phyloP scores from a whole-genome alignment of 2,113 vertebrate genomes.

The Dascyllus trimaculatus region DNA sequence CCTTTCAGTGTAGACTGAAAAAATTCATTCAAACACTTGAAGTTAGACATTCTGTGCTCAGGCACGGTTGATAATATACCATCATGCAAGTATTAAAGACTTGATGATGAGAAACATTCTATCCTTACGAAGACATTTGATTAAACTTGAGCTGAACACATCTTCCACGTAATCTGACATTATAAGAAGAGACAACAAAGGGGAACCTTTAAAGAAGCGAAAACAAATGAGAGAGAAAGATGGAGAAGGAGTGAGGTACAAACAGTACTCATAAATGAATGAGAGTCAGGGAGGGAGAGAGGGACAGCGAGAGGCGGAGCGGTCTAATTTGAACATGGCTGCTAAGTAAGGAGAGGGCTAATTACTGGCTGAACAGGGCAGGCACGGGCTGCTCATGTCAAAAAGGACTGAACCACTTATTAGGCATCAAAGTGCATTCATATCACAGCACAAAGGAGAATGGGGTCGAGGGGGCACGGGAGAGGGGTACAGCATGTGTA shows the following conservation, averaged over 20 bases:
- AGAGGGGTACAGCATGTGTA: constrained; percentile 56
- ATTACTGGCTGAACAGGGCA: constrained; percentile 99
- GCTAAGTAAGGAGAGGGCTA: constrained; percentile 97
- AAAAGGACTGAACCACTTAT: constrained; percentile 98
- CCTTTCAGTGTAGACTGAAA: no score
- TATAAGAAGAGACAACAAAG: constrained; percentile 60
- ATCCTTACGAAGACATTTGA: not conserved
- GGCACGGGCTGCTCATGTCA: constrained; percentile 98
- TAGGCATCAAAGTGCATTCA: constrained; percentile 99
- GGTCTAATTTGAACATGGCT: constrained; percentile 95
- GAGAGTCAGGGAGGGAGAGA: constrained; percentile 46
- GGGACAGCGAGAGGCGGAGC: constrained; percentile 77
- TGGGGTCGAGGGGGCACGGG: constrained; percentile 51
- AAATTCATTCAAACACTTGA: no score
- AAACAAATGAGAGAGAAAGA: constrained; percentile 30
- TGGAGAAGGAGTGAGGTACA: constrained; percentile 28
- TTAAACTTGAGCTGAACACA: not conserved
- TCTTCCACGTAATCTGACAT: not conserved
- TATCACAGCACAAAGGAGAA: constrained; percentile 94
- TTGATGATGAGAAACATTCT: no score
- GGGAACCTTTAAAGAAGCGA: constrained; percentile 16
- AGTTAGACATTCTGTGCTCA: no score
- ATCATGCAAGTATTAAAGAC: no score
- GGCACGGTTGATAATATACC: no score
- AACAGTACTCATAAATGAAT: constrained; percentile 44